These are phyloP conservation scores for Paramuricea clavata DNA, from an alignment of 92 coral and sea anemone species.

Conservation along the genomic window DNA sequence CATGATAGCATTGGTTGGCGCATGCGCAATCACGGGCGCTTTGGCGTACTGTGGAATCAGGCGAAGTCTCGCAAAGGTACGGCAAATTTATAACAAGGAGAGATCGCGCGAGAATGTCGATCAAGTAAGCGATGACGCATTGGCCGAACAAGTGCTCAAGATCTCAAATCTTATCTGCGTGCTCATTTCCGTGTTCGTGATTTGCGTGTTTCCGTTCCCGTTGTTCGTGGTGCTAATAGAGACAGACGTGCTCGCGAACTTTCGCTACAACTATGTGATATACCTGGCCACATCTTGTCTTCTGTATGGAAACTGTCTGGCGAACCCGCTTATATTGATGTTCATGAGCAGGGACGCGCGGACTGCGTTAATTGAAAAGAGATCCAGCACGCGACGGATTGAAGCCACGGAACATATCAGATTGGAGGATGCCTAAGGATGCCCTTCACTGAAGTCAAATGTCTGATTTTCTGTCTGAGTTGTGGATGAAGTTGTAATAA, in stretches of 20 bases:
- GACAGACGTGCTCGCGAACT: background rate
- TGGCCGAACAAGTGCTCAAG: conserved; percentile 17
- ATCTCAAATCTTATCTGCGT: conserved; percentile 26
- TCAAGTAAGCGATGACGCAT: background rate
- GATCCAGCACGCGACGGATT: background rate
- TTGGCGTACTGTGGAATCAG: conserved; percentile 18
- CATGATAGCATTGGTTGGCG: background rate
- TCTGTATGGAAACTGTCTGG: conserved; percentile 34
- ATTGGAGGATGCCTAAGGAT: background rate
- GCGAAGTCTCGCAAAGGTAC: conserved; percentile 8
- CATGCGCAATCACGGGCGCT: conserved; percentile 4
- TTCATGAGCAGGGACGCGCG: conserved; percentile 28
- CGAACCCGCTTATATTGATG: conserved; percentile 23
- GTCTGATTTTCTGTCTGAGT: no score
- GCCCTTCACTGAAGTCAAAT: no score
- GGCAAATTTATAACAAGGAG: background rate
- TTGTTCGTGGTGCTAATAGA: conserved; percentile 22
- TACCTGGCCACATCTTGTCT: conserved; percentile 19
- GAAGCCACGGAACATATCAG: background rate
- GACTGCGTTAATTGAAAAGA: background rate
- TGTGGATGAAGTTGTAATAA: no score
- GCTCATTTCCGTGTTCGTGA: conserved; percentile 14
- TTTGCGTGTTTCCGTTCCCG: conserved; percentile 29
- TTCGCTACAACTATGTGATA: background rate
- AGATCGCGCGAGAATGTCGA: background rate